Conservation (phyloP, 2,113 vertebrate species). For the Python bivittatus region DNA sequence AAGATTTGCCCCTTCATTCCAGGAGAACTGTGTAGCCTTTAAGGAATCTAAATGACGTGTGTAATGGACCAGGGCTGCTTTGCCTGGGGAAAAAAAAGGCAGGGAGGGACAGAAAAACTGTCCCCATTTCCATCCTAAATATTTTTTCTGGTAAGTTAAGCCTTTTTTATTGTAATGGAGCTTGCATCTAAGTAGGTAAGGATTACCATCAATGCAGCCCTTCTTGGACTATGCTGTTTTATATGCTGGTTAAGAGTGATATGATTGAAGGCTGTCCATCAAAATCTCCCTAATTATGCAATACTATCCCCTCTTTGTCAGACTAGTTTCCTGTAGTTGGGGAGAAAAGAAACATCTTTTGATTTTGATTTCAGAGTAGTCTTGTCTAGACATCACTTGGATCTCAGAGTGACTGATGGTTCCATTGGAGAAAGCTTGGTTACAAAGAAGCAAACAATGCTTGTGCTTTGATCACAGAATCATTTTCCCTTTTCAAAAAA, state of each 20-base stretch:
- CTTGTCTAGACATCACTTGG: background rate
- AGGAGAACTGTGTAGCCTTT: background rate
- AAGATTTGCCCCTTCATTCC: background rate
- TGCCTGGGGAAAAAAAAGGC: background rate
- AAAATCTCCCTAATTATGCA: background rate
- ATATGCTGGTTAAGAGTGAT: background rate
- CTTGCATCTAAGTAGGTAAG: background rate
- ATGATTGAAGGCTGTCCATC: background rate
- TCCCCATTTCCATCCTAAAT: background rate
- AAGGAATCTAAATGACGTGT: background rate
- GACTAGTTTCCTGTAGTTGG: background rate
- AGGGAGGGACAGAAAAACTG: background rate
- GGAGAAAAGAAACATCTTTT: background rate
- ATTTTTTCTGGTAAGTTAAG: background rate
- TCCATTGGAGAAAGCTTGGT: background rate
- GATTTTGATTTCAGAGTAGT: background rate
- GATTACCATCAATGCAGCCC: background rate
- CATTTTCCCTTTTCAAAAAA: background rate
- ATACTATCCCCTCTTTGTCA: background rate
- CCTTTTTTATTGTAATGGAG: background rate
- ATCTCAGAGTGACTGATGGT: background rate
- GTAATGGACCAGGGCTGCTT: background rate
- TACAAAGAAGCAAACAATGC: background rate
- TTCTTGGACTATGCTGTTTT: background rate
- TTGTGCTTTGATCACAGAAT: background rate